Evolutionary conservation across 2,113 vertebrate species (phyloP).

Genomic region (Microtus ochrogaster): DNA sequence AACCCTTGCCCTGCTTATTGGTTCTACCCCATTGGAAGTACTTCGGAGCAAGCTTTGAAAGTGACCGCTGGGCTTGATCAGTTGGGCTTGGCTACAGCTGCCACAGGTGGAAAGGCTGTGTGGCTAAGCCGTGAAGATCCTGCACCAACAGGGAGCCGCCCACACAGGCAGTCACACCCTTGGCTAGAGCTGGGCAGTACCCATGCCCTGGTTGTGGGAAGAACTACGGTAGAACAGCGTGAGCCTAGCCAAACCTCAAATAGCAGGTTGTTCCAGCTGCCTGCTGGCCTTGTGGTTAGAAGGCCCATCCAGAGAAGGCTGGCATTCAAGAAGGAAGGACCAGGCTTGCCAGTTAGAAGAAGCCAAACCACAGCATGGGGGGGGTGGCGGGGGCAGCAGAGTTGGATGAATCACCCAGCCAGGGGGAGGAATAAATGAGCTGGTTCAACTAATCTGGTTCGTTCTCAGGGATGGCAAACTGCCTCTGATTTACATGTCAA

Average conservation of each 20-base stretch:
- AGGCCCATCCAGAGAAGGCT: slow-evolving; percentile 1
- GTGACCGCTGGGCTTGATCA: background rate
- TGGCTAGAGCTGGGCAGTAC: background rate
- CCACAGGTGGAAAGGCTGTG: background rate
- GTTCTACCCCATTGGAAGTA: background rate
- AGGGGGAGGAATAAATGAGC: background rate
- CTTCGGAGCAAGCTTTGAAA: background rate
- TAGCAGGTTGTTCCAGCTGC: slow-evolving; percentile 17
- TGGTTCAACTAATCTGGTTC: background rate
- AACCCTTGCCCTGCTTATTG: background rate
- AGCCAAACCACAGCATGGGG: slow-evolving; percentile 40
- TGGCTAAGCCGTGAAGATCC: background rate
- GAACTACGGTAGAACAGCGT: background rate
- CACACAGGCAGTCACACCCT: background rate
- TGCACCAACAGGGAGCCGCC: background rate
- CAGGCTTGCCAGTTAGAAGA: background rate
- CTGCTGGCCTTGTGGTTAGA: background rate
- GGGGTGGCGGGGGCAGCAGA: background rate
- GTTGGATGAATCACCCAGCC: background rate
- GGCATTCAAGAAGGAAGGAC: background rate
- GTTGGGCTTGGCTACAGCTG: background rate
- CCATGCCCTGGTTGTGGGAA: background rate
- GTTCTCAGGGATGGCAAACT: background rate
- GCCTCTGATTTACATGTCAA: background rate
- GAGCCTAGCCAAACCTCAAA: slow-evolving; percentile 61